phyloP scores from a whole-genome alignment of 35 echinoderm and acorn worm genomes.

The Lytechinus pictus region DNA sequence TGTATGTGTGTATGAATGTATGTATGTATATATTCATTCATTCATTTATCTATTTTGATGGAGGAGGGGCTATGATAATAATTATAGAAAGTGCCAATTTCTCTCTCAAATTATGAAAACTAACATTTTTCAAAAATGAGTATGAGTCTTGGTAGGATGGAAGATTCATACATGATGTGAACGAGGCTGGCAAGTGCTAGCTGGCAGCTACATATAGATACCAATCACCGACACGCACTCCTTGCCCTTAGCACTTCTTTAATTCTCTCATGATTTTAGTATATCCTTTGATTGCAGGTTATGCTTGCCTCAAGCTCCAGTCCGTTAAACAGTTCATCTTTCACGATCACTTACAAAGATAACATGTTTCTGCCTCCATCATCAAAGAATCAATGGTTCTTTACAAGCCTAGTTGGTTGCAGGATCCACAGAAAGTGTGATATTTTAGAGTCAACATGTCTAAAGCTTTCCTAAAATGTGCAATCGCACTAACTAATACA shows the following conservation, averaged over 20 bases:
- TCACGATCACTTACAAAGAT: conserved; percentile 1
- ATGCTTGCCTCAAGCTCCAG: neutral
- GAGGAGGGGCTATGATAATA: too few species aligned
- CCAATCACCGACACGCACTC: neutral
- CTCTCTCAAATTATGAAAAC: too few species aligned
- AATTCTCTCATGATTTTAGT: neutral
- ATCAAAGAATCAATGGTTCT: neutral
- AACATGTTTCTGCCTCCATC: neutral
- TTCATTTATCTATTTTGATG: too few species aligned
- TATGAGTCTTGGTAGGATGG: neutral
- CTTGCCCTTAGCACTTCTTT: neutral
- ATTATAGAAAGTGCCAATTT: too few species aligned
- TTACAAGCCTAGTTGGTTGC: neutral
- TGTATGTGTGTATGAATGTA: too few species aligned
- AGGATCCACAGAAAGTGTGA: neutral
- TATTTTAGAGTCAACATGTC: neutral
- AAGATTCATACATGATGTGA: neutral
- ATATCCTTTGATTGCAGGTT: neutral
- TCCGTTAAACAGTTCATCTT: neutral
- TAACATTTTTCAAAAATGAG: too few species aligned
- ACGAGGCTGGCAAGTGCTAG: neutral
- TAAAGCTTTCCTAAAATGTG: neutral
- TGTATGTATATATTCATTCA: too few species aligned
- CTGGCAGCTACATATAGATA: neutral
- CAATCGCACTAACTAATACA: neutral